phyloP scores from a whole-genome alignment of 2,888 invertebrate genomes.

The Tachina fera region DNA sequence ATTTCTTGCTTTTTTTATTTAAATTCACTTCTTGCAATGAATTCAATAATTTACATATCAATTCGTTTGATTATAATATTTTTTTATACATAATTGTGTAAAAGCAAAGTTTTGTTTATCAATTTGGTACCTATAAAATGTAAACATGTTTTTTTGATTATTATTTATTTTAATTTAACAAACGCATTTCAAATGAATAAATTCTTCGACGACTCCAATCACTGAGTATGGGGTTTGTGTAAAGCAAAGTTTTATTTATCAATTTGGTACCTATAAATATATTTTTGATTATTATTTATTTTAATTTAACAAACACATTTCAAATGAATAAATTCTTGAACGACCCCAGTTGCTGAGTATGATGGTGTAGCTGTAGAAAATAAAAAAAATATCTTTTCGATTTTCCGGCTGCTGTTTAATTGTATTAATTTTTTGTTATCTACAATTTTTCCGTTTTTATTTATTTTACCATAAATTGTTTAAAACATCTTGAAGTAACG shows the following conservation, averaged over 20 bases:
- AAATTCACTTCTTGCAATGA: neutral
- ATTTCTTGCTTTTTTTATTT: neutral
- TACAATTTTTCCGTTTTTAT: slow-evolving; percentile 28
- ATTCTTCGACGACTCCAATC: neutral
- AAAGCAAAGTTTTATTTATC: neutral
- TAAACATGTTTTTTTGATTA: neutral
- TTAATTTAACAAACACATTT: slow-evolving; percentile 15
- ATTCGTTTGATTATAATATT: neutral
- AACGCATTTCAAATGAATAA: slow-evolving; percentile 10
- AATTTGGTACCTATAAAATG: neutral
- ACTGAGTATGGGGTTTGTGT: no score
- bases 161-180: slow-evolving; percentile 11
- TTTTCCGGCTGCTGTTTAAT: slow-evolving; percentile 44
- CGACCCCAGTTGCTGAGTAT: slow-evolving; percentile 7
- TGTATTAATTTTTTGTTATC: slow-evolving; percentile 37
- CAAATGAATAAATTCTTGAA: neutral
- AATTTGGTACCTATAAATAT: neutral
- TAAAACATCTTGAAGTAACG: slow-evolving; percentile 15
- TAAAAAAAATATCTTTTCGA: slow-evolving; percentile 9
- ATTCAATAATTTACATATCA: neutral
- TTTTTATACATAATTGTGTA: neutral
- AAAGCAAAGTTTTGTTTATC: neutral
- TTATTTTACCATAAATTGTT: slow-evolving; percentile 48
- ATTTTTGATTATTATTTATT: slow-evolving; percentile 7
- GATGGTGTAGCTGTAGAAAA: slow-evolving; percentile 29